Evolutionary conservation across 2,113 vertebrate genomes (phyloP).

Genomic region (Syngnathoides biaculeatus): DNA sequence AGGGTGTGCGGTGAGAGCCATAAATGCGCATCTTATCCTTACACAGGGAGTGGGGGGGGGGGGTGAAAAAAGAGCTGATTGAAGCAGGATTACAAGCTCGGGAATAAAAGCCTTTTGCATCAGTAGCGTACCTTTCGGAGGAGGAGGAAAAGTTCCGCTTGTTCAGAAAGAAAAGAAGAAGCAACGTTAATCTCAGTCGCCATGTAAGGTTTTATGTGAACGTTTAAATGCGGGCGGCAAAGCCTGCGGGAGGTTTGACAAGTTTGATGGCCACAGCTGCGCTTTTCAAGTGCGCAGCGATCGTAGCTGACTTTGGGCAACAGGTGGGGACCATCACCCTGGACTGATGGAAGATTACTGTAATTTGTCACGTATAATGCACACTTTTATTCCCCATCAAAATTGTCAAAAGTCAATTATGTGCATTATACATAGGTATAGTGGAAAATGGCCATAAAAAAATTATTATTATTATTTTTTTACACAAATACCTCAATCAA

Average conservation of each 20-base stretch:
- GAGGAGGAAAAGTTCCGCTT: constrained; percentile 11
- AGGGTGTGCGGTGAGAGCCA: constrained; percentile 52
- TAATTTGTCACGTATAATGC: no score
- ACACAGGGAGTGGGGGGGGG: constrained; percentile 61
- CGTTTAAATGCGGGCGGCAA: constrained; percentile 9
- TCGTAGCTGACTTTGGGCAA: background rate
- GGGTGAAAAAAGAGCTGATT: constrained; percentile 73
- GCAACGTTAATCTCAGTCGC: constrained; percentile 18
- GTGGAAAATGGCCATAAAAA: no score
- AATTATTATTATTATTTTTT: no score
- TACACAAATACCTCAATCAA: no score
- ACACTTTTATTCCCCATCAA: no score
- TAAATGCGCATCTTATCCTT: constrained; percentile 74
- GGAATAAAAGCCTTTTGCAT: constrained; percentile 70
- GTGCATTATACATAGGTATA: no score
- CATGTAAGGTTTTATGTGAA: constrained; percentile 24
- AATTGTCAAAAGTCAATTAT: no score
- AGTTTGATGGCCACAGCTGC: constrained; percentile 5
- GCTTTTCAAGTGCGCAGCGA: background rate
- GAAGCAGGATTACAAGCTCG: constrained; percentile 72
- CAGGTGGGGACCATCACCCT: background rate
- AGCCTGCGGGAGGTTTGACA: constrained; percentile 12
- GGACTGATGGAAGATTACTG: no score
- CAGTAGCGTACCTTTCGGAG: constrained; percentile 64
- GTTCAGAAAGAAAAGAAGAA: constrained; percentile 19